Conservation (phyloP, 2,888 invertebrate genomes). For the Toxonevra muliebris region DNA sequence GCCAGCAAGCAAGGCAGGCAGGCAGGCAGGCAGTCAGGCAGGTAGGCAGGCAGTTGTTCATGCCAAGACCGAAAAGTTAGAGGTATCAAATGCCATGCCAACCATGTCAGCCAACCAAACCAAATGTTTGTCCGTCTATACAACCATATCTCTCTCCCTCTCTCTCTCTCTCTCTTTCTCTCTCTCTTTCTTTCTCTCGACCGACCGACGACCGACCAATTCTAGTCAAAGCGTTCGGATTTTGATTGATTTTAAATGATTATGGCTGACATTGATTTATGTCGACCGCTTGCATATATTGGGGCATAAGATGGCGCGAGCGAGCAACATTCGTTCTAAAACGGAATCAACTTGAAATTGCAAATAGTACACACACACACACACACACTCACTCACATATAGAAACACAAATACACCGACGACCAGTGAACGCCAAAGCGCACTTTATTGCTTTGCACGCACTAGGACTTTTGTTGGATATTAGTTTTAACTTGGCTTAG, state of each 20-base stretch:
- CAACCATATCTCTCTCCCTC: background rate
- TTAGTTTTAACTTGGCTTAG: too few relatives aligned
- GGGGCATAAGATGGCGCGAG: constrained; percentile 55
- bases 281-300: constrained; percentile 59
- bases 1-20: constrained; percentile 29
- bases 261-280: constrained; percentile 64
- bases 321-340: constrained; percentile 18
- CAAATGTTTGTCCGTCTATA: constrained; percentile 2
- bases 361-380: background rate
- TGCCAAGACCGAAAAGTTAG: constrained; percentile 16
- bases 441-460: constrained; percentile 46
- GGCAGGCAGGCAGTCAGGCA: constrained; percentile 16
- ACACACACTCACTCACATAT: too few relatives aligned
- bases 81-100: constrained; percentile 7
- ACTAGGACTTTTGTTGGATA: constrained; percentile 31
- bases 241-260: constrained; percentile 65
- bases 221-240: constrained; percentile 62
- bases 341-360: constrained; percentile 13
- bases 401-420: too few relatives aligned
- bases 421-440: constrained; percentile 3
- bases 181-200: constrained; percentile 36
- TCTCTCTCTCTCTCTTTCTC: background rate
- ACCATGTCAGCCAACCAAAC: constrained; percentile 1
- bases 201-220: constrained; percentile 48
- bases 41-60: constrained; percentile 25